These are phyloP conservation scores for Neuroterus valhalla DNA, from an alignment of 1,140 invertebrate species.

Conservation along the genomic window DNA sequence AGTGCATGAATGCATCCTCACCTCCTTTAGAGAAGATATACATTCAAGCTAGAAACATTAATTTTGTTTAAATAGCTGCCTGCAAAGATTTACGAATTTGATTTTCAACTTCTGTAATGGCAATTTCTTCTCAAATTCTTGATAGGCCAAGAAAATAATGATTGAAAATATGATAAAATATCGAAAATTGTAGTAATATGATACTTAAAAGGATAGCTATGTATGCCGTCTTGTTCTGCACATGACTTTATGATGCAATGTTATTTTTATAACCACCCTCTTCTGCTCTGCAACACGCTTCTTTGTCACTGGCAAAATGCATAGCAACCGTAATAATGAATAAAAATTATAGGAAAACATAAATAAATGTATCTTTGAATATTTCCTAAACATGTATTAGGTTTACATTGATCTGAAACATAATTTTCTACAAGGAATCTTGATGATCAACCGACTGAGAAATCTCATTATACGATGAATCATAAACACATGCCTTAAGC, in stretches of 20 bases:
- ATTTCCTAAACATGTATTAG: background rate
- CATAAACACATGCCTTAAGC: background rate
- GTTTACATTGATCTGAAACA: too few species aligned
- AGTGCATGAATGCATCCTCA: too few species aligned
- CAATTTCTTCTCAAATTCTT: background rate
- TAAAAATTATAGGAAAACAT: background rate
- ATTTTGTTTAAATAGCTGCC: too few species aligned
- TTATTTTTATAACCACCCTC: conserved; percentile 3
- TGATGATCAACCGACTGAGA: conserved; percentile 1
- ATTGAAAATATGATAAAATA: background rate
- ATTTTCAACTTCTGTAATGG: background rate
- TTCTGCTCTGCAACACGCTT: background rate
- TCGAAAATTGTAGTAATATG: background rate
- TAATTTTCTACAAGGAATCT: background rate
- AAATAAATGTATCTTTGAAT: background rate
- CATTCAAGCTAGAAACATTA: too few species aligned
- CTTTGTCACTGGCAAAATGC: background rate
- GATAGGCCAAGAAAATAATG: background rate
- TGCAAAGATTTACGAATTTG: too few species aligned
- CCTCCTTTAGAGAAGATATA: too few species aligned
- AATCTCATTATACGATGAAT: conserved; percentile 16
- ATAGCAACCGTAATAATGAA: background rate
- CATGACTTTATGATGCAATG: conserved; percentile 18
- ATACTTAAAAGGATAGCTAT: conserved; percentile 5
- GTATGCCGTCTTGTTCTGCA: background rate